phyloP scores from a whole-genome alignment of 2,888 invertebrate genomes.

The Leptinotarsa peninsularis region DNA sequence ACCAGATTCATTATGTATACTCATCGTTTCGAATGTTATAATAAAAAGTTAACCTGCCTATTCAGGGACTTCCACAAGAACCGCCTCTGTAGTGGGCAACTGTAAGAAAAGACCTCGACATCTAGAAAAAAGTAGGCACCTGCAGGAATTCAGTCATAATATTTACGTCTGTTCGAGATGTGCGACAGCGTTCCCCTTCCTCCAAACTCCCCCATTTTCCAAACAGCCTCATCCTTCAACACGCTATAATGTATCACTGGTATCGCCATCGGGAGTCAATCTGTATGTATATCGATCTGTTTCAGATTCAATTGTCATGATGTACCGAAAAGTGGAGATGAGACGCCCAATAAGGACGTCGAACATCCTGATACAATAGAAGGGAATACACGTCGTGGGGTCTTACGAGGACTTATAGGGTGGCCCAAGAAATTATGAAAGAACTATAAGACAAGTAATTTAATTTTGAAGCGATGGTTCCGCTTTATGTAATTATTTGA shows the following conservation, averaged over 20 bases:
- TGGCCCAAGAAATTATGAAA: conserved; percentile 36
- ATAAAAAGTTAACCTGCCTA: too few relatives aligned
- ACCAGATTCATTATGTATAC: too few relatives aligned
- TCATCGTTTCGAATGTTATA: too few relatives aligned
- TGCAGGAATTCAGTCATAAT: conserved; percentile 41
- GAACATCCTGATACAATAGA: conserved; percentile 53
- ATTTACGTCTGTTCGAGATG: conserved; percentile 44
- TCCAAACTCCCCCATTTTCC: conserved; percentile 23
- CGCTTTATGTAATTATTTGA: background rate
- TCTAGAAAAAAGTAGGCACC: conserved; percentile 26
- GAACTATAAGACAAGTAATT: background rate
- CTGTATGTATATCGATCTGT: conserved; percentile 59
- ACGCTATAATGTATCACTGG: conserved; percentile 47
- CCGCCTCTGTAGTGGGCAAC: conserved; percentile 18
- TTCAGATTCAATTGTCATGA: conserved; percentile 61
- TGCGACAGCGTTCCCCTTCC: conserved; percentile 35
- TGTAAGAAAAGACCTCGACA: conserved; percentile 28
- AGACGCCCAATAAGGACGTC: conserved; percentile 60
- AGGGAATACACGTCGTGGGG: conserved; percentile 45
- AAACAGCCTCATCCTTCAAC: conserved; percentile 42
- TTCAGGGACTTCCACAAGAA: too few relatives aligned
- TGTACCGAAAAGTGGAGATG: conserved; percentile 60
- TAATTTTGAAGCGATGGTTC: background rate
- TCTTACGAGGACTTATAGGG: conserved; percentile 42
- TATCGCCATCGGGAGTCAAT: conserved; percentile 54